phyloP scores from a whole-genome alignment of 1,140 invertebrate species.

The Cydia splendana region DNA sequence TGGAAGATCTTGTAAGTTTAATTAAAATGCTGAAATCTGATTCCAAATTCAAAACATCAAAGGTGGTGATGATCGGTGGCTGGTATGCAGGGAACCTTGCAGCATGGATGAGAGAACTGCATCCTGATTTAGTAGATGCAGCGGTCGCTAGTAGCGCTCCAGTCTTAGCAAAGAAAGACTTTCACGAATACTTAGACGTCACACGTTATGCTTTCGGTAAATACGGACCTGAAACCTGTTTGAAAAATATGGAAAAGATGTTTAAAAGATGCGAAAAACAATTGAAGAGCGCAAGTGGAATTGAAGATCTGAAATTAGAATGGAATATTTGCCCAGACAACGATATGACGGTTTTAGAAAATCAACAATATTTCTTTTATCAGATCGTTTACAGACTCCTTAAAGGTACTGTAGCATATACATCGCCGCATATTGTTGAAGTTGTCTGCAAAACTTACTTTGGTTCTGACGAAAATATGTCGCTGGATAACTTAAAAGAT shows the following conservation, averaged over 20 bases:
- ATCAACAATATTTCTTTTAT: slow-evolving; percentile 58
- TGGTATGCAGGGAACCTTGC: slow-evolving; percentile 88
- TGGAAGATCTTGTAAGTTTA: slow-evolving; percentile 87
- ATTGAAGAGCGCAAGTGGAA: slow-evolving; percentile 53
- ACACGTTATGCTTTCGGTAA: slow-evolving; percentile 61
- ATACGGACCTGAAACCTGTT: slow-evolving; percentile 54
- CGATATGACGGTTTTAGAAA: slow-evolving; percentile 54
- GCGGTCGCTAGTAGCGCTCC: slow-evolving; percentile 90
- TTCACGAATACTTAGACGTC: slow-evolving; percentile 75
- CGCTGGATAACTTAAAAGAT: not conserved
- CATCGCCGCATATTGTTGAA: slow-evolving; percentile 46
- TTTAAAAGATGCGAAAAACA: slow-evolving; percentile 55
- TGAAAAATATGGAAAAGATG: slow-evolving; percentile 47
- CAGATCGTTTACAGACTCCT: slow-evolving; percentile 45
- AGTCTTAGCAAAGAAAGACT: slow-evolving; percentile 84
- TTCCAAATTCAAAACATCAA: slow-evolving; percentile 55
- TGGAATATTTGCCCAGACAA: slow-evolving; percentile 58
- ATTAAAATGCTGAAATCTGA: slow-evolving; percentile 76
- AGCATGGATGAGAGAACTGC: slow-evolving; percentile 86
- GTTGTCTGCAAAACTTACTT: slow-evolving; percentile 44
- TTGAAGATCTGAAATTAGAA: slow-evolving; percentile 55
- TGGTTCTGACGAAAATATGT: not conserved
- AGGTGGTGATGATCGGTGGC: slow-evolving; percentile 85
- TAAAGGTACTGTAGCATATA: slow-evolving; percentile 58
- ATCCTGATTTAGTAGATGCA: slow-evolving; percentile 88